Evolutionary conservation across 1,140 invertebrate genomes (phyloP), one percentile per base, ranked within the genome.

Genomic region (Carposina sasakii): DNA sequence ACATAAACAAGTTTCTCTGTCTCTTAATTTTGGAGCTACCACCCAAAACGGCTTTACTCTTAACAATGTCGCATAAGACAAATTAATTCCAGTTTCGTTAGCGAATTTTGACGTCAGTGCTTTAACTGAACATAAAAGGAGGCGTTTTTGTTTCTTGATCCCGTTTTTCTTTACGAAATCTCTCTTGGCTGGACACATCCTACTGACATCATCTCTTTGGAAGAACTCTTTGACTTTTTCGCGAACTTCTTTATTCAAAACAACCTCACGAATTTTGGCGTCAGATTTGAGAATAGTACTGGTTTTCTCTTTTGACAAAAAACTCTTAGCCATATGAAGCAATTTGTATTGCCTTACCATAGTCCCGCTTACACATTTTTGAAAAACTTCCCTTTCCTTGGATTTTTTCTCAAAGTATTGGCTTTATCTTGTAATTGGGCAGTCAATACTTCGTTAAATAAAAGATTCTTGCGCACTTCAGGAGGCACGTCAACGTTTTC

Each of bases 171-270:
- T 60, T 9, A 58, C 50, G 39, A 28, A 61, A 30, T 62, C 55
- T 45, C 46, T 64, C 44, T 61, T 61, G 37, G 20, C 39, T 48
- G 54, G 51, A 26, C 54, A 61, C 58, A 61, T 61, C 43, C 62
- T 26, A 53, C 54, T 62, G n/a, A 59, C 52, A 52, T 62, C 51
- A 55, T 62, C 60, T 52, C 24, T 30, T 55, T 59, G n/a, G 46
- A 59, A 55, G 51, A 64, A 57, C 34, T 58, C 55, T 30, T 26
- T 28, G 37, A 64, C 34, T 30, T 58, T 58, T 61, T 59, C 30
- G 16, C 39, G 48, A 60, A 64, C 49, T 30, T 53, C 30, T 40
- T 50, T 17, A 40, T 39, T 60, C 20, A 60, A 48, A 50, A 60
- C 46, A 40, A 57, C 20, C 46, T 52, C 45, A 8, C 51, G 52